Evolutionary conservation across 35 echinoderm and acorn worm species (phyloP).

Genomic region (Eucidaris tribuloides): DNA sequence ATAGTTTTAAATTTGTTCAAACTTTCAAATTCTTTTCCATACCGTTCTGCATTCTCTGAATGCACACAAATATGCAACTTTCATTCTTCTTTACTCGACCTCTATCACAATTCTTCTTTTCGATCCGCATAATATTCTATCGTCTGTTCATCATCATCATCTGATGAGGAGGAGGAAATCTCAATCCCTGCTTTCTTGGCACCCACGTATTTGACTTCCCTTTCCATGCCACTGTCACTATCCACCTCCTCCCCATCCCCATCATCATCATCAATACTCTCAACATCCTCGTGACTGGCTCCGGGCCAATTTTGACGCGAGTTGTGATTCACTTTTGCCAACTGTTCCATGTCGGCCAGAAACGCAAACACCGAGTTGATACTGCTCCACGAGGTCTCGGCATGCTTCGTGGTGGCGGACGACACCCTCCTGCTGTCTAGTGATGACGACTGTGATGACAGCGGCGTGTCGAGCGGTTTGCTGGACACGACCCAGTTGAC

Average conservation of each 20-base stretch:
- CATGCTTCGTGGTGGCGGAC: slow-evolving; percentile 66
- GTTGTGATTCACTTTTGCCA: too few species aligned
- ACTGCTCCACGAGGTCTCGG: slow-evolving; percentile 70
- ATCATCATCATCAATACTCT: too few species aligned
- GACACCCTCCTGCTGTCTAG: slow-evolving; percentile 47
- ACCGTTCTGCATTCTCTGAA: too few species aligned
- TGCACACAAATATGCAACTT: too few species aligned
- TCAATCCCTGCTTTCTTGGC: not conserved
- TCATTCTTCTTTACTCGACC: too few species aligned
- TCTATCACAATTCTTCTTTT: too few species aligned
- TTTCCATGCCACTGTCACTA: not conserved
- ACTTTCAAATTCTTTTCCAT: too few species aligned
- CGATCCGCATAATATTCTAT: too few species aligned
- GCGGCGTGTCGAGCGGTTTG: slow-evolving; percentile 41
- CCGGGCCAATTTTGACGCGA: not conserved
- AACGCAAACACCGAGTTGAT: slow-evolving; percentile 63
- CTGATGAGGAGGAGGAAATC: slow-evolving; percentile 10
- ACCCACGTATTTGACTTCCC: not conserved
- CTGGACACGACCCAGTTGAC: slow-evolving; percentile 76
- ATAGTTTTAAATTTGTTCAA: too few species aligned
- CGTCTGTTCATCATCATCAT: not conserved
- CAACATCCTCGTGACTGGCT: not conserved
- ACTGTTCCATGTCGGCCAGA: slow-evolving; percentile 29
- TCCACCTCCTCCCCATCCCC: slow-evolving; percentile 18
- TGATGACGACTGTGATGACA: not conserved